Conservation (phyloP, 2,888 invertebrate genomes). For the Ecdyonurus torrentis region DNA sequence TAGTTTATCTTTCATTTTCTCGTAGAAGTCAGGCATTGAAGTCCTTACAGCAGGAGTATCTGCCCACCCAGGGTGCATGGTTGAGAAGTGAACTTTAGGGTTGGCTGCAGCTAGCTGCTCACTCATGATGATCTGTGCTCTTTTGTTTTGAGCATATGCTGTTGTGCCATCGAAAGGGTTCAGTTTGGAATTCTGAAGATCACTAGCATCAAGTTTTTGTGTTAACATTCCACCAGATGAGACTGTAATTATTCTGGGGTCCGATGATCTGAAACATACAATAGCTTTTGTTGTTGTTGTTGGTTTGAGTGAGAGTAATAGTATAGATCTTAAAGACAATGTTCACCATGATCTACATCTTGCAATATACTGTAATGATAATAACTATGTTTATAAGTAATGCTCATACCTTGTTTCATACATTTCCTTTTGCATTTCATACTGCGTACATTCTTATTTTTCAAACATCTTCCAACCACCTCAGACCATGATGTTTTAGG, state of each 20-base stretch:
- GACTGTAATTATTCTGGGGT: slow-evolving; percentile 26
- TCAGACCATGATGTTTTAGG: too few species aligned
- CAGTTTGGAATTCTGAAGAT: slow-evolving; percentile 27
- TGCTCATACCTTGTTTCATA: too few species aligned
- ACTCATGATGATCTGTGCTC: slow-evolving; percentile 22
- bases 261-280: slow-evolving; percentile 17
- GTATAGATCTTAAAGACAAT: too few species aligned
- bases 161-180: slow-evolving; percentile 28
- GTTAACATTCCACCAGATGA: slow-evolving; percentile 31
- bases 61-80: slow-evolving; percentile 33
- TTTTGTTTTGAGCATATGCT: slow-evolving; percentile 31
- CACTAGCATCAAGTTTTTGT: slow-evolving; percentile 25
- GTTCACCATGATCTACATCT: too few species aligned
- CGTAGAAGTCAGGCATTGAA: slow-evolving; percentile 26
- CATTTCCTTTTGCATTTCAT: too few species aligned
- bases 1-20: slow-evolving; percentile 26
- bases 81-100: slow-evolving; percentile 25
- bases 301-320: too few species aligned
- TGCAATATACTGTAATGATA: too few species aligned
- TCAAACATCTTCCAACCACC: too few species aligned
- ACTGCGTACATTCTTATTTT: too few species aligned
- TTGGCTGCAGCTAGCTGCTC: background rate
- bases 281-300: too few species aligned
- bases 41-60: slow-evolving; percentile 26
- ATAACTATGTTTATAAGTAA: too few species aligned